Base-by-base conservation (phyloP, 2,113 vertebrate species). In the Nibea coibor region DNA sequence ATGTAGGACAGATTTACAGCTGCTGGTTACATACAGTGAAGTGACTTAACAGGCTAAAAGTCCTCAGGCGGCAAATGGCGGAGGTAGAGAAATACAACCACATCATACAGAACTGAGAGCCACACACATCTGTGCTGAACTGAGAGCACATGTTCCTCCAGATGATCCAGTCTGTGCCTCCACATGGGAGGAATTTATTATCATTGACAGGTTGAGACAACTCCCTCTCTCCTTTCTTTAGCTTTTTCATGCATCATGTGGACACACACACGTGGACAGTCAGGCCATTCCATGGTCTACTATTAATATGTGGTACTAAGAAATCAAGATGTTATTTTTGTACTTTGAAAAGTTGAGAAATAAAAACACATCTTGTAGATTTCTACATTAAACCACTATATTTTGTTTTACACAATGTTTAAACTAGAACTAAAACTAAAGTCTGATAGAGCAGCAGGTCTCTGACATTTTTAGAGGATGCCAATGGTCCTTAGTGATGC, bases 161-260 rank as follows among this genome's bases (percentile, higher is more conserved):
- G 73, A 67, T 61, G 59, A 65, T 71, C 59, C 19, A 24, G 24
- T 42, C 57, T 45, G 31, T 39, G 62, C 50, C 20, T 69, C 39
- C 57, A 48, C 43, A 26, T 43, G 26, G 57, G 69, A 81, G 39
- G 58, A 65, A 83, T 83, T 31, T 47, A 67, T 66, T 17, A 59
- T 35, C 19, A 70, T 10, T 53, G 39, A 31, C 77, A 69, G 0
- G 24, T 59, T 24, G 57, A 80, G 57, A 63, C 57, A 48, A 39
- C 63, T 15, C 26, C 59, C 62, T 22, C 14, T 20, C 59, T 35
- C 20, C 19, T 43, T 35, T 26, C 51, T 68, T 53, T 39, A 12
- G 43, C 15, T 4, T 48, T 24, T 15, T 63, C 56, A 51, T 50
- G 12, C 67, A 48, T 69, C 76, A 58, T 16, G 35, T 39, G 8